Evolutionary conservation across 2,113 vertebrate species (phyloP).

Genomic region (Spizaetus ornatus): DNA sequence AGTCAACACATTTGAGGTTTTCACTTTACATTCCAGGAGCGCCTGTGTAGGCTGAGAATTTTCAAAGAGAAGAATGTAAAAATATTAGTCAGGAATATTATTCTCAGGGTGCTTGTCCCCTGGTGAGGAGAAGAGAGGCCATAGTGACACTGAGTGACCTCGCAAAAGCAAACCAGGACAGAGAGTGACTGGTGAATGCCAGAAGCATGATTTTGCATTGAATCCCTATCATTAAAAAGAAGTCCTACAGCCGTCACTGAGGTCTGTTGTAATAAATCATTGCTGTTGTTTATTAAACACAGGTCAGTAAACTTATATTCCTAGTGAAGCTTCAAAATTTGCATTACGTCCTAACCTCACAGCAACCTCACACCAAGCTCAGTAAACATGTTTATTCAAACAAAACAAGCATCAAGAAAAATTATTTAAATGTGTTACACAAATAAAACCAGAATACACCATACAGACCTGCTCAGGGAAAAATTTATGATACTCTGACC

Average conservation of each 20-base stretch:
- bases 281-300: slow-evolving; percentile 55
- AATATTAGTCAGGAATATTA: slow-evolving; percentile 47
- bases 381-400: slow-evolving; percentile 7
- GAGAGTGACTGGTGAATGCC: not conserved
- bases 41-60: not conserved
- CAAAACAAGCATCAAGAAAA: not conserved
- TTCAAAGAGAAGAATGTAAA: slow-evolving; percentile 19
- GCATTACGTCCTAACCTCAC: not conserved
- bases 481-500: not conserved
- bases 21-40: not conserved
- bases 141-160: slow-evolving; percentile 14
- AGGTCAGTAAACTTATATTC: slow-evolving; percentile 38
- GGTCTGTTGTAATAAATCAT: slow-evolving; percentile 40
- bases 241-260: not conserved
- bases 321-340: not conserved
- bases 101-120: not conserved
- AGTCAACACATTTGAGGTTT: not conserved
- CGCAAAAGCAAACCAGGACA: not conserved
- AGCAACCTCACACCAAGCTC: not conserved
- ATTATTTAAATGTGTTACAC: not conserved
- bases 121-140: not conserved
- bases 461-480: not conserved
- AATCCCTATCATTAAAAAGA: slow-evolving; percentile 4
- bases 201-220: slow-evolving; percentile 20
- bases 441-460: not conserved